These are phyloP conservation scores for Piaya cayana DNA, from an alignment of 2,113 vertebrate genomes.

Conservation along the genomic window DNA sequence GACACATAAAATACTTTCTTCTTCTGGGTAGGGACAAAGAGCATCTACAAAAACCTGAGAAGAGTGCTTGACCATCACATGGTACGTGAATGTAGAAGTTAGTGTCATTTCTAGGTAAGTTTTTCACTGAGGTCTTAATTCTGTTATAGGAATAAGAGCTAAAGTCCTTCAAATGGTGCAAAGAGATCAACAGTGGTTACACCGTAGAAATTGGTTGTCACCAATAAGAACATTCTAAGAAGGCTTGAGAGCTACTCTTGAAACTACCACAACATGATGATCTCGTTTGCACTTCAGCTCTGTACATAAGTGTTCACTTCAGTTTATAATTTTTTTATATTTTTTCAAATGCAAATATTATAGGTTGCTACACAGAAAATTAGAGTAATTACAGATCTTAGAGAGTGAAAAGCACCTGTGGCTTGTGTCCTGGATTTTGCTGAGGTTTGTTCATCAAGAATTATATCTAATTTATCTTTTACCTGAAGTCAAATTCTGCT, in stretches of 20 bases:
- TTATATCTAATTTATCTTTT: not conserved
- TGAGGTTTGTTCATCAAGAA: not conserved
- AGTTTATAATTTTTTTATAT: not conserved
- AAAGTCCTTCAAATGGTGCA: not conserved
- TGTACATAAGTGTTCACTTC: not conserved
- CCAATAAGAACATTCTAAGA: not conserved
- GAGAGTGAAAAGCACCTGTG: not conserved
- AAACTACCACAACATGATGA: fast-evolving
- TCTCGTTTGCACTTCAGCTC: not conserved
- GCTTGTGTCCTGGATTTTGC: not conserved
- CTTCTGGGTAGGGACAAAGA: not conserved
- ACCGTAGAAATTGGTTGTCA: not conserved
- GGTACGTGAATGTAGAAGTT: not conserved
- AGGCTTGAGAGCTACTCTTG: not conserved
- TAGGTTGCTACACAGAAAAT: not conserved
- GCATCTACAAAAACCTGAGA: not conserved
- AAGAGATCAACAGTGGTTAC: not conserved
- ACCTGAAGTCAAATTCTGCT: not conserved
- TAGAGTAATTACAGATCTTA: not conserved
- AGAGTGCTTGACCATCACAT: not conserved
- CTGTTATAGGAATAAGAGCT: fast-evolving
- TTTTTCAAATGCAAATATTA: not conserved
- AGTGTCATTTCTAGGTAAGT: not conserved
- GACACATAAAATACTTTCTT: not conserved
- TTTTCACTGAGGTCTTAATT: not conserved